These are phyloP conservation scores for Biston betularia DNA, from an alignment of 2,888 invertebrate genomes.

Conservation along the genomic window DNA sequence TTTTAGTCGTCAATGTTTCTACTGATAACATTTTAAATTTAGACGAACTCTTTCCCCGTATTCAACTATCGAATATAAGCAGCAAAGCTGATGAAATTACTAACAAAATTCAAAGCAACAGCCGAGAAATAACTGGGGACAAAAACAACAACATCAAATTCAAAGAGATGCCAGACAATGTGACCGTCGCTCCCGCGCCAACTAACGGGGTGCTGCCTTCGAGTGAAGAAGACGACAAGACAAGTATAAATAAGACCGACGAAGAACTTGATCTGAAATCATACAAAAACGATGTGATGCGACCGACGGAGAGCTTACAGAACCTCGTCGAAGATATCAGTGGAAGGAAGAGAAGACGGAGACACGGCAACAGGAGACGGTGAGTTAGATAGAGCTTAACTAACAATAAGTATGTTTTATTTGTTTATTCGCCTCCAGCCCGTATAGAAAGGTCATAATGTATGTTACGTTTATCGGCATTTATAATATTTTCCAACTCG, in stretches of 20 bases:
- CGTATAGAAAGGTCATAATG: background rate
- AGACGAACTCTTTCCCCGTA: constrained; percentile 76
- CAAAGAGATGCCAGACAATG: constrained; percentile 77
- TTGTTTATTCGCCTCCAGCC: no score
- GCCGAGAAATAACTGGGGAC: constrained; percentile 83
- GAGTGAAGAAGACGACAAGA: constrained; percentile 73
- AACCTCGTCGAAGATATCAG: constrained; percentile 65
- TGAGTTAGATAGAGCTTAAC: constrained; percentile 56
- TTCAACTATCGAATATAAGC: constrained; percentile 72
- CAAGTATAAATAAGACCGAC: constrained; percentile 65
- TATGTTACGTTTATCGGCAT: background rate
- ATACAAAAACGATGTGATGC: constrained; percentile 64
- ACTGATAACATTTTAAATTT: constrained; percentile 79
- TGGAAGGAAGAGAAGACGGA: constrained; percentile 64
- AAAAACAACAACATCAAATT: constrained; percentile 77
- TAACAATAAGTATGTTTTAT: no score
- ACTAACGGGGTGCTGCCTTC: constrained; percentile 77
- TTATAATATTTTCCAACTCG: no score
- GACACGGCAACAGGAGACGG: constrained; percentile 80
- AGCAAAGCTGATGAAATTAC: constrained; percentile 80
- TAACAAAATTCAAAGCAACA: constrained; percentile 85
- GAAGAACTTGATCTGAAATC: constrained; percentile 56
- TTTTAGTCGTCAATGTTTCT: constrained; percentile 79
- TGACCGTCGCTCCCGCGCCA: constrained; percentile 79
- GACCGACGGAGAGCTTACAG: constrained; percentile 78